phyloP scores from a whole-genome alignment of 2,797 vertebrate genomes.

The Eulemur albifrons region DNA sequence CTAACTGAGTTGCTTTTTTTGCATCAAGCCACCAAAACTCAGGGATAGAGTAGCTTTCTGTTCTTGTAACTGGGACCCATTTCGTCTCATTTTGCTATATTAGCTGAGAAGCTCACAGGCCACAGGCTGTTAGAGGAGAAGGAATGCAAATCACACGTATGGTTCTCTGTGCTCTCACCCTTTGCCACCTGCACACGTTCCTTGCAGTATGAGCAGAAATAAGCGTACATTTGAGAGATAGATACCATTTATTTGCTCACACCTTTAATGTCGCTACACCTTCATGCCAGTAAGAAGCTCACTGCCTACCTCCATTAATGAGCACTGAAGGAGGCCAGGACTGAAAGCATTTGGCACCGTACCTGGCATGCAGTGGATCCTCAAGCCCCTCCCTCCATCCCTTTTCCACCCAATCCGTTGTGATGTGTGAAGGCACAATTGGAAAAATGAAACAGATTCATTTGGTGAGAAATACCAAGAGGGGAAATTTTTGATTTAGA shows the following conservation, averaged over 20 bases:
- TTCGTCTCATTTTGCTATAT: background rate
- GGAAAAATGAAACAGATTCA: background rate
- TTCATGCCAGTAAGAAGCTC: background rate
- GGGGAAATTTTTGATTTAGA: background rate
- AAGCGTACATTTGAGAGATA: background rate
- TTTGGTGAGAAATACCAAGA: background rate
- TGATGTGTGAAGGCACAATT: background rate
- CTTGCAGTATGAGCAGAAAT: background rate
- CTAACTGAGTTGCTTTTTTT: background rate
- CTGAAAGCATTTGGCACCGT: background rate
- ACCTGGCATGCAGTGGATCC: too few relatives aligned
- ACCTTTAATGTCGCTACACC: background rate
- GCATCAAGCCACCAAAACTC: background rate
- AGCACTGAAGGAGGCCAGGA: background rate
- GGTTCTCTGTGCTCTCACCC: background rate
- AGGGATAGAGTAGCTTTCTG: background rate
- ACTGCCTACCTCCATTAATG: background rate
- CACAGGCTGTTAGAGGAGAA: background rate
- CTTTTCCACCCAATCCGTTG: background rate
- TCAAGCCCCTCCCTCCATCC: background rate
- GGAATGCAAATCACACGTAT: background rate
- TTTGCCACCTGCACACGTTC: background rate
- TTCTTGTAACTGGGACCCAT: background rate
- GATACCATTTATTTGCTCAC: background rate
- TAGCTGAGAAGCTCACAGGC: background rate